Conservation (phyloP, 2,888 invertebrate genomes). For the Leucophenga maculata region DNA sequence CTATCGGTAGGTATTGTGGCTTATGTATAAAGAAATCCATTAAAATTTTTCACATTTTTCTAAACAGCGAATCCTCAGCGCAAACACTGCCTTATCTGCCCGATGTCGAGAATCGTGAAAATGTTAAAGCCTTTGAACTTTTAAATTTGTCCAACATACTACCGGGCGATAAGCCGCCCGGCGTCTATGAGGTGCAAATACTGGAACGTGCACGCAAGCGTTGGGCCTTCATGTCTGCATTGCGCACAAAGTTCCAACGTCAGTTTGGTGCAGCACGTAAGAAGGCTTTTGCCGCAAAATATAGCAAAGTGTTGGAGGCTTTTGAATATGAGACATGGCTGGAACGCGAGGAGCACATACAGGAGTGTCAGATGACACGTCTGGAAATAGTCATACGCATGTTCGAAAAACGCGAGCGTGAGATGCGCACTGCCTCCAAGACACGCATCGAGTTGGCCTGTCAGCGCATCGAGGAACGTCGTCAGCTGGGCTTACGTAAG, state of each 20-base stretch:
- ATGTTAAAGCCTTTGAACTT: slow-evolving; percentile 60
- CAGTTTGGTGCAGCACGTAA: slow-evolving; percentile 74
- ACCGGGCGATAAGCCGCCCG: slow-evolving; percentile 61
- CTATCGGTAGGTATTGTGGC: slow-evolving; percentile 57
- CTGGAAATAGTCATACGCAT: slow-evolving; percentile 75
- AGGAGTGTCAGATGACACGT: slow-evolving; percentile 80
- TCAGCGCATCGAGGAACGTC: slow-evolving; percentile 73
- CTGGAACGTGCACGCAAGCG: slow-evolving; percentile 81
- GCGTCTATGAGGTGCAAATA: slow-evolving; percentile 73
- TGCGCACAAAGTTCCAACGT: slow-evolving; percentile 74
- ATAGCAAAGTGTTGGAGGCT: slow-evolving; percentile 80
- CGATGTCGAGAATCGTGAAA: slow-evolving; percentile 49
- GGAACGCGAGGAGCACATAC: slow-evolving; percentile 85
- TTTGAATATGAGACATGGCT: slow-evolving; percentile 89
- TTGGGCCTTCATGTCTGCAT: slow-evolving; percentile 76
- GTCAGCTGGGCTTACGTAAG: slow-evolving; percentile 74
- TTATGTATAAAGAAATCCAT: background rate
- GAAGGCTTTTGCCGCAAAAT: slow-evolving; percentile 67
- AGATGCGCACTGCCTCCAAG: slow-evolving; percentile 58
- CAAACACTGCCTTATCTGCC: slow-evolving; percentile 69
- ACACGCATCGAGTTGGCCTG: slow-evolving; percentile 75
- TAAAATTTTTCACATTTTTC: too few species aligned
- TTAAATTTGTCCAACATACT: slow-evolving; percentile 63
- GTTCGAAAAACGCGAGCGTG: slow-evolving; percentile 75
- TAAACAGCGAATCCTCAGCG: slow-evolving; percentile 68